Conservation (phyloP, 2,888 invertebrate genomes). For the Stictocephala bisonia region DNA sequence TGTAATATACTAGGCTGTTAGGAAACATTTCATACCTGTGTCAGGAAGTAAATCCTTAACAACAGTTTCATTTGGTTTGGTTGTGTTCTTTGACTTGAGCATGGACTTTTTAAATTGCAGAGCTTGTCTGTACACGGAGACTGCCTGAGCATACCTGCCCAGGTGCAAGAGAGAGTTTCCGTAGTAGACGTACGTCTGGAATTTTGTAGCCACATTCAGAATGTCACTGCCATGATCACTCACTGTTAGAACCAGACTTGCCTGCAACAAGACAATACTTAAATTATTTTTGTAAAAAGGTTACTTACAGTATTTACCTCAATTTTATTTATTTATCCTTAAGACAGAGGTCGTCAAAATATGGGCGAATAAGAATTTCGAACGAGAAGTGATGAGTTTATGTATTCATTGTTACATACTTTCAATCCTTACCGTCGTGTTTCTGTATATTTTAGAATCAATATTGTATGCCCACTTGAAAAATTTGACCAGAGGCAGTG, state of each 20-base stretch:
- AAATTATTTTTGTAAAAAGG: not conserved
- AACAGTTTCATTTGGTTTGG: constrained; percentile 63
- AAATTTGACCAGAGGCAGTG: too few relatives aligned
- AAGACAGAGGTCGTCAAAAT: too few relatives aligned
- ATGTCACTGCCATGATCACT: constrained; percentile 75
- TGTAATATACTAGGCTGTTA: too few relatives aligned
- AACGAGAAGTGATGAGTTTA: too few relatives aligned
- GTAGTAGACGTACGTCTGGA: constrained; percentile 75
- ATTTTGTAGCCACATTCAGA: constrained; percentile 71
- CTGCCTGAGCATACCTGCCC: constrained; percentile 76
- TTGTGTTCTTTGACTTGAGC: constrained; percentile 67
- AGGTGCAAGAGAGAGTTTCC: constrained; percentile 75
- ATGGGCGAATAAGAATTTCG: too few relatives aligned
- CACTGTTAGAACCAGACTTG: constrained; percentile 73
- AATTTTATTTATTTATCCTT: too few relatives aligned
- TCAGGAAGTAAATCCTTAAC: constrained; percentile 69
- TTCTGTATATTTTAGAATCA: too few relatives aligned
- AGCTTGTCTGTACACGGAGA: constrained; percentile 73
- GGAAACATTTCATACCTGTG: constrained; percentile 62
- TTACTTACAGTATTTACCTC: not conserved
- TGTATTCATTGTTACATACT: too few relatives aligned
- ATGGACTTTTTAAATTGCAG: constrained; percentile 74
- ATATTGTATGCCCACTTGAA: too few relatives aligned
- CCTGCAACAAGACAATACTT: constrained; percentile 66
- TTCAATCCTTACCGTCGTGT: too few relatives aligned